A percentile compares a stretch with the other conserved stretches of the same genome.
Conservation (phyloP, 2,113 vertebrate genomes). For the Regulus satrapa region DNA sequence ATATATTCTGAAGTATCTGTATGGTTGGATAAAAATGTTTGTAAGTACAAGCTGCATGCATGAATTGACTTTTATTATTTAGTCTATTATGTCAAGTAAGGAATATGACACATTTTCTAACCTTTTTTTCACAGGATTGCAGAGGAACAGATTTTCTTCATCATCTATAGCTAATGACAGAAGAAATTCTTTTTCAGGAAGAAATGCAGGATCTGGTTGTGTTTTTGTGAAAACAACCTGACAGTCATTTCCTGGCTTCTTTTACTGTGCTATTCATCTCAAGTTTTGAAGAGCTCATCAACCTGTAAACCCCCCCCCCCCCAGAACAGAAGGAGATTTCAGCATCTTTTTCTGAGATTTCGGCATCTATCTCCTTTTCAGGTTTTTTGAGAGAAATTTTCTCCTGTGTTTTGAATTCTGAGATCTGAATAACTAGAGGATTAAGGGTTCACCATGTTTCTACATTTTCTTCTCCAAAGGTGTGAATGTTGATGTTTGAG, state of each 20-base stretch:
- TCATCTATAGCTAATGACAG: not conserved
- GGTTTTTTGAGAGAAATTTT: not conserved
- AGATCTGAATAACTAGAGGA: not conserved
- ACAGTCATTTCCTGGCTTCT: not conserved
- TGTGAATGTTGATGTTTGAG: not conserved
- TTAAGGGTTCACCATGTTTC: not conserved
- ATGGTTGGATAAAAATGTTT: not conserved
- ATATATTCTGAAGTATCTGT: not conserved
- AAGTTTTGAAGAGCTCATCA: not conserved
- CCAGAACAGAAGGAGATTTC: not conserved
- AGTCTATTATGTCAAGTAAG: not conserved
- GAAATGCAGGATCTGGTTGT: not conserved
- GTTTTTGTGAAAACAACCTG: slow-evolving; percentile 5
- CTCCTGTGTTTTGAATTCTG: not conserved
- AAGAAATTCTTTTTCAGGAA: not conserved
- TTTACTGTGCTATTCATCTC: not conserved
- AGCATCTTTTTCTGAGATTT: not conserved
- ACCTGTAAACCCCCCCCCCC: not conserved
- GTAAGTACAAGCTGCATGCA: not conserved
- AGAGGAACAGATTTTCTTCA: not conserved
- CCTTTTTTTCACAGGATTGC: not conserved
- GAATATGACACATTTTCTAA: not conserved
- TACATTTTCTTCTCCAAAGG: not conserved
- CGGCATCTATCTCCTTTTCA: not conserved
- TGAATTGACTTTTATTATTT: not conserved